A percentile compares a stretch with the other conserved stretches of the same genome.
phyloP scores from a whole-genome alignment of 2,113 vertebrate genomes.

The Cinclus mexicanus region DNA sequence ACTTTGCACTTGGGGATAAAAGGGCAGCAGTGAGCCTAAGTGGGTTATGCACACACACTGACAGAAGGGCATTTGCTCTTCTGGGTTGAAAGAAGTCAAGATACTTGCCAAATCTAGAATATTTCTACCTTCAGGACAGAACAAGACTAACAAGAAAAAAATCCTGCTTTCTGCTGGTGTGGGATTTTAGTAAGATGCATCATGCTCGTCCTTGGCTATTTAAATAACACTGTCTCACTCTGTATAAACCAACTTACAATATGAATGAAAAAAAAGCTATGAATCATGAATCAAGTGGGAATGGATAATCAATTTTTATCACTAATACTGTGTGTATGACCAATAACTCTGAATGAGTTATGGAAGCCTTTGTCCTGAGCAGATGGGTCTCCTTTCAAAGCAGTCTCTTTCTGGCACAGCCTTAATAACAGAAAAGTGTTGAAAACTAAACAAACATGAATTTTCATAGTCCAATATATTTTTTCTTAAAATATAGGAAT shows the following conservation, averaged over 20 bases:
- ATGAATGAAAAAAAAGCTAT: conserved; percentile 72
- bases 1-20: not conserved
- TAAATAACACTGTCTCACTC: conserved; percentile 68
- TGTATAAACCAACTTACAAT: conserved; percentile 67
- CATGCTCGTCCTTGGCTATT: conserved; percentile 57
- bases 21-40: not conserved
- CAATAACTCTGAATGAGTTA: conserved; percentile 70
- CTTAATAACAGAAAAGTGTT: not conserved
- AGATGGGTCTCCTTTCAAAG: conserved; percentile 1
- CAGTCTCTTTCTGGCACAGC: not conserved
- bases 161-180: conserved; percentile 28
- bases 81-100: not conserved
- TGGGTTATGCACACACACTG: not conserved
- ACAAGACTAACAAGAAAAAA: not conserved
- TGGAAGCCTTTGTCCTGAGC: conserved; percentile 52
- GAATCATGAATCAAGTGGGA: conserved; percentile 75
- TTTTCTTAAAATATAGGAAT: not conserved
- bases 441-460: not conserved
- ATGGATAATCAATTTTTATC: conserved; percentile 83
- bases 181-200: conserved; percentile 55
- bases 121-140: not conserved
- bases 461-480: not conserved
- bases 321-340: conserved; percentile 72
- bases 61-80: not conserved
- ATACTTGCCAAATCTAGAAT: not conserved